Conservation (phyloP, 2,113 vertebrate genomes). For the Gallinago paraguaiae region DNA sequence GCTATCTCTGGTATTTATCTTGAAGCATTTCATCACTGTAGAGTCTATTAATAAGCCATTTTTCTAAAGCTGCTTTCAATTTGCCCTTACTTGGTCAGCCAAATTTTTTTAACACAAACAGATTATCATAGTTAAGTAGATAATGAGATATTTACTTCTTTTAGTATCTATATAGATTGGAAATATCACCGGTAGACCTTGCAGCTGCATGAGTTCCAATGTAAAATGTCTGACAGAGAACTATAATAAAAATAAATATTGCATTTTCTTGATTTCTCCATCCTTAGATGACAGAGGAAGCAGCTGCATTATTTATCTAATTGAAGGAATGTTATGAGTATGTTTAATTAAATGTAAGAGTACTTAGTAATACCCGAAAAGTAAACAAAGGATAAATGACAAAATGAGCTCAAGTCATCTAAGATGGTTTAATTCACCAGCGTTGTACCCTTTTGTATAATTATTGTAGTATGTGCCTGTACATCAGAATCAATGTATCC, state of each 20-base stretch:
- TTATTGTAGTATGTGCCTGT: background rate
- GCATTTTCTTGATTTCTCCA: slow-evolving; percentile 24
- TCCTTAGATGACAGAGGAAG: background rate
- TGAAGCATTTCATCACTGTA: slow-evolving; percentile 26
- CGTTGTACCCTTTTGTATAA: background rate
- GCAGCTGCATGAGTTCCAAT: background rate
- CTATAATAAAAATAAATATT: slow-evolving; percentile 55
- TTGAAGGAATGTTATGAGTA: background rate
- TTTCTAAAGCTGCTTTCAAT: background rate
- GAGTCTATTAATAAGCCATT: slow-evolving; percentile 44
- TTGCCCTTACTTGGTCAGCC: background rate
- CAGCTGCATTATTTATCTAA: slow-evolving; percentile 59
- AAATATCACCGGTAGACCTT: background rate
- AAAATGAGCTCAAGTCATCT: slow-evolving; percentile 15
- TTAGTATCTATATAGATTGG: background rate
- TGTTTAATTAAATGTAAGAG: slow-evolving; percentile 39
- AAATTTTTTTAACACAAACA: slow-evolving; percentile 21
- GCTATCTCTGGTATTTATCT: slow-evolving; percentile 56
- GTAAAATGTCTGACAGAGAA: background rate
- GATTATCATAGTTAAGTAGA: background rate
- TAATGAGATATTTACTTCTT: slow-evolving; percentile 30
- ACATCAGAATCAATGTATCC: slow-evolving; percentile 25
- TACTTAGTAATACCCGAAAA: slow-evolving; percentile 8
- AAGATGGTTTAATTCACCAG: slow-evolving; percentile 10
- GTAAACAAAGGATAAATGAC: slow-evolving; percentile 46